phyloP scores from a whole-genome alignment of 2,888 invertebrate genomes.

The Eristalis pertinax region DNA sequence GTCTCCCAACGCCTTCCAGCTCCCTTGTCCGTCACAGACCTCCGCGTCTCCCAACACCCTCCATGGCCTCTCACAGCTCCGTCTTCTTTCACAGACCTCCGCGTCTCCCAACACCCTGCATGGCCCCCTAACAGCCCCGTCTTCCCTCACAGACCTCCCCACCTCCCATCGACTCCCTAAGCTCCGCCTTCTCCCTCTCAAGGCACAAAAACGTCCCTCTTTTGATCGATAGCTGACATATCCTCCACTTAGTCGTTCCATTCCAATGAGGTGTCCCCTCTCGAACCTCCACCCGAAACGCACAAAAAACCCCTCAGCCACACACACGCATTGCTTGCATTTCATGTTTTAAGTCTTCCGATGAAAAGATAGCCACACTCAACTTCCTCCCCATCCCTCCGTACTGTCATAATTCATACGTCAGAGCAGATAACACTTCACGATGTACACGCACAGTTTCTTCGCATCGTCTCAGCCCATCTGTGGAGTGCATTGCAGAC shows the following conservation, averaged over 20 bases:
- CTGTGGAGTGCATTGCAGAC: background rate
- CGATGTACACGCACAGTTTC: conserved; percentile 34
- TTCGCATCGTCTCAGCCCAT: conserved; percentile 11
- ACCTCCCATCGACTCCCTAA: background rate
- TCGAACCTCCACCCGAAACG: background rate
- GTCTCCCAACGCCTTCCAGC: too few relatives aligned
- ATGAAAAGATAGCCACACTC: conserved; percentile 23
- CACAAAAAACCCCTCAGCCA: background rate
- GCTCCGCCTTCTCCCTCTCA: background rate
- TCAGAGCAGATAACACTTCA: conserved; percentile 57
- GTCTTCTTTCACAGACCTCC: too few relatives aligned
- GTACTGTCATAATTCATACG: conserved; percentile 59
- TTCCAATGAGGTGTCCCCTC: background rate
- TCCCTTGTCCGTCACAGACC: too few relatives aligned
- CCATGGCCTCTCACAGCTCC: too few relatives aligned
- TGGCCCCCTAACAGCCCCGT: too few relatives aligned
- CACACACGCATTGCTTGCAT: background rate
- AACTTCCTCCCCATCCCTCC: background rate
- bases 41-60: too few relatives aligned
- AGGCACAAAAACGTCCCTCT: background rate
- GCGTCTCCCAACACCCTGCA: too few relatives aligned
- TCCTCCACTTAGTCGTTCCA: background rate
- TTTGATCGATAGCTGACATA: background rate
- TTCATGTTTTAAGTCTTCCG: background rate
- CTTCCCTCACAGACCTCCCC: too few relatives aligned